phyloP scores from a whole-genome alignment of 1,140 invertebrate species.

The Drosophila chauvacae region DNA sequence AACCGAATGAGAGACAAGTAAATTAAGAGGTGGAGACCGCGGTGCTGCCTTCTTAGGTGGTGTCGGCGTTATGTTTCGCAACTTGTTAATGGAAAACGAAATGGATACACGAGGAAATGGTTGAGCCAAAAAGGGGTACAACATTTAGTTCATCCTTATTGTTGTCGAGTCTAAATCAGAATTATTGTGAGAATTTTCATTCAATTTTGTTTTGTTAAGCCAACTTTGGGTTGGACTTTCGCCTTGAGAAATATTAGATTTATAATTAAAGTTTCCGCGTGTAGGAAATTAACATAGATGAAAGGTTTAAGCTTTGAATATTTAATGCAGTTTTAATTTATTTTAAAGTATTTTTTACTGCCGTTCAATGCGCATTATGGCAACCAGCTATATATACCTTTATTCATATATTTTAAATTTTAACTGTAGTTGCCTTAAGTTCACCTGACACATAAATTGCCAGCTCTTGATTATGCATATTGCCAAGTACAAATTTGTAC shows the following conservation, averaged over 20 bases:
- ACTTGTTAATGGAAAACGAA: conserved; percentile 32
- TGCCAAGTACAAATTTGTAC: conserved; percentile 2
- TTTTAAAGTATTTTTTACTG: not conserved
- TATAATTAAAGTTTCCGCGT: not conserved
- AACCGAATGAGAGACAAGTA: conserved; percentile 35
- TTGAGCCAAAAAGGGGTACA: conserved; percentile 9
- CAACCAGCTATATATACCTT: not conserved
- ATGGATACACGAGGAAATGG: conserved; percentile 28
- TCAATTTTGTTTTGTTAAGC: not conserved
- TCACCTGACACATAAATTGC: conserved; percentile 24
- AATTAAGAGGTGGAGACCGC: conserved; percentile 34
- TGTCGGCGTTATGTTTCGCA: conserved; percentile 36
- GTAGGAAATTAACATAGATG: conserved; percentile 1
- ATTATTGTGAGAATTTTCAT: conserved; percentile 9
- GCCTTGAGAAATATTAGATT: not conserved
- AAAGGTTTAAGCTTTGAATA: not conserved
- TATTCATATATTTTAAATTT: not conserved
- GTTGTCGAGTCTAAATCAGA: conserved; percentile 1
- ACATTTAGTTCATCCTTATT: conserved; percentile 10
- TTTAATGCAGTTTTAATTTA: not conserved
- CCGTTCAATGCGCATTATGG: not conserved
- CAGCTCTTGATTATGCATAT: conserved; percentile 21
- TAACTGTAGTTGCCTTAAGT: not conserved
- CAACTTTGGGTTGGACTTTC: not conserved
- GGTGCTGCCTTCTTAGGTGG: conserved; percentile 41